Evolutionary conservation across 2,888 invertebrate genomes (phyloP), one percentile per base, ranked within the genome.

Genomic region (Danaus chrysippus): DNA sequence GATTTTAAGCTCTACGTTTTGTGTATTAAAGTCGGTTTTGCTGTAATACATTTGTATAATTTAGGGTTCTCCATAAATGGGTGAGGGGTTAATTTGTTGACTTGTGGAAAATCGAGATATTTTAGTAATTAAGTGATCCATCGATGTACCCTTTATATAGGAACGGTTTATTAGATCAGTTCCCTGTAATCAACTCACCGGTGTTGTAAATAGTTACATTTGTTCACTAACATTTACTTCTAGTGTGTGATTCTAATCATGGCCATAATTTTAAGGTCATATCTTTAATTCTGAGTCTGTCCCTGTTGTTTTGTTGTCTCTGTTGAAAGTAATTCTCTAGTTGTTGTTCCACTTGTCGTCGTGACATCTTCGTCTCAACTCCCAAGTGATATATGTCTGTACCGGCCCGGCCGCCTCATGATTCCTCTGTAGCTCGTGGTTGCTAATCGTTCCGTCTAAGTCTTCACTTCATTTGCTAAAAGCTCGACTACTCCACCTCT

Each of bases 361-460:
- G 2, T 34, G 23, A 34, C 6, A 6, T 34, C 23, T 8, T 34
- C 23, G 23, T 6, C 23, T 34, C 23, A 49, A 10, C n/a, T 49
- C 8, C 17, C 17, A 17, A 10, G 17, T 17, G 49, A 49, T 17
- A 17, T 49, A 49, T 49, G 10, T 5, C 1, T 17, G n/a, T 17
- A 15, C 42, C 13, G 13, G 8, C 23, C 13, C 54, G 23, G 34
- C 11, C 58, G 58, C 58, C 42, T 12, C 58, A 19, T 42, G 23
- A 49, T 49, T 17, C n/a, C 49, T 15, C 52, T 58, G 17, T 17
- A 42, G 13, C 58, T 52, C 41, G 49, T 56, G 59, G 56, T 62
- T 62, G 59, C 59, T 56, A 59, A 59, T 62, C 56, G 52, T 56
- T 62, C 56, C 56, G 62, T 59, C 56, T n/a, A 49, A 49, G 49